A percentile compares a stretch with the other conserved stretches of the same genome.
phyloP scores from a whole-genome alignment of 2,113 vertebrate species.

The Machaerirhynchus nigripectus region DNA sequence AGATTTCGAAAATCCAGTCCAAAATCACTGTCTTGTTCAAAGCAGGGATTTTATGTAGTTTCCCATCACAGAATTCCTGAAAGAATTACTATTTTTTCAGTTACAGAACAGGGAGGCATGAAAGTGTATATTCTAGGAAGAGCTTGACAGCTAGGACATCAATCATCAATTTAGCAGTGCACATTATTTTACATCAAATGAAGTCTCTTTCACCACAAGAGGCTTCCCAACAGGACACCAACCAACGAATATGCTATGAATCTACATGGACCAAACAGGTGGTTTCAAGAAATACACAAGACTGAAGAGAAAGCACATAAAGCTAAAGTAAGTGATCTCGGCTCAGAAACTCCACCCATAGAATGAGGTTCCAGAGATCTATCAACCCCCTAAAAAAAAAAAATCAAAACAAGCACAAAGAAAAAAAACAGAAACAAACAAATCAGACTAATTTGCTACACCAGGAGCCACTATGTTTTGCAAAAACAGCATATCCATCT shows the following conservation, averaged over 20 bases:
- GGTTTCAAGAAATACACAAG: background rate
- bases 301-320: background rate
- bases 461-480: background rate
- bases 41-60: background rate
- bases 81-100: background rate
- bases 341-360: background rate
- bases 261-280: background rate
- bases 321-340: background rate
- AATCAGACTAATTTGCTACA: background rate
- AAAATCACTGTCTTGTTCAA: background rate
- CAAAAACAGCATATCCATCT: background rate
- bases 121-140: background rate
- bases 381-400: background rate
- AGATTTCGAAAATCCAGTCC: background rate
- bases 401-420: background rate
- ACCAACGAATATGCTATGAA: background rate
- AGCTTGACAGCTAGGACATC: background rate
- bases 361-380: background rate
- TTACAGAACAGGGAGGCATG: background rate
- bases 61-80: background rate
- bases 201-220: background rate
- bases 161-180: background rate
- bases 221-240: background rate
- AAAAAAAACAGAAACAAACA: background rate
- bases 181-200: background rate